A percentile compares a stretch with the other conserved stretches of the same genome.
Evolutionary conservation across 2,888 invertebrate species (phyloP).

Genomic region (Acronicta psi): DNA sequence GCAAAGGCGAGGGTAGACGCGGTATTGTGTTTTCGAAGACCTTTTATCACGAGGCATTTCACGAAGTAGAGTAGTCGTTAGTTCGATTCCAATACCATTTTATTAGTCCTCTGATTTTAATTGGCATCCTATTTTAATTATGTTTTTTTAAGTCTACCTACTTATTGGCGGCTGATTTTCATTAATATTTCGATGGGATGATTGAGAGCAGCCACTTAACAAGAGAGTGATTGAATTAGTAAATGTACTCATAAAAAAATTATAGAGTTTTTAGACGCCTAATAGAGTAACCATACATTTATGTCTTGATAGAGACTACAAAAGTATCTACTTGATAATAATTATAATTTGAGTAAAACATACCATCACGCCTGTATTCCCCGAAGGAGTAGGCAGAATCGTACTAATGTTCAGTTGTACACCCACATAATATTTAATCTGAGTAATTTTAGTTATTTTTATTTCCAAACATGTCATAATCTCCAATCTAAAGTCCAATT

Average conservation of each 20-base stretch:
- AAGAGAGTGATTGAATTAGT: conserved; percentile 33
- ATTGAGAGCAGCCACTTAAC: conserved; percentile 35
- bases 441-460: too few species aligned
- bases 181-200: conserved; percentile 52
- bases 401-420: too few species aligned
- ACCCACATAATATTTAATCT: too few species aligned
- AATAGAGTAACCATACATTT: neutral
- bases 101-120: conserved; percentile 86
- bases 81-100: conserved; percentile 86
- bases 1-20: conserved; percentile 78
- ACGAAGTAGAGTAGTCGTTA: conserved; percentile 82
- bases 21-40: conserved; percentile 88
- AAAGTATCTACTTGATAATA: too few species aligned
- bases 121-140: conserved; percentile 79
- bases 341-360: too few species aligned
- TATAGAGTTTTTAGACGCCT: conserved; percentile 3
- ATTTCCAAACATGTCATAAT: too few species aligned
- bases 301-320: neutral
- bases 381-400: too few species aligned
- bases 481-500: neutral
- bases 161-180: conserved; percentile 55
- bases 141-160: conserved; percentile 56
- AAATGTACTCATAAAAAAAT: conserved; percentile 30
- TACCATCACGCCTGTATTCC: too few species aligned
- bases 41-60: conserved; percentile 87